Evolutionary conservation across 2,113 vertebrate species (phyloP).

Genomic region (Trochalopteron elliotii): DNA sequence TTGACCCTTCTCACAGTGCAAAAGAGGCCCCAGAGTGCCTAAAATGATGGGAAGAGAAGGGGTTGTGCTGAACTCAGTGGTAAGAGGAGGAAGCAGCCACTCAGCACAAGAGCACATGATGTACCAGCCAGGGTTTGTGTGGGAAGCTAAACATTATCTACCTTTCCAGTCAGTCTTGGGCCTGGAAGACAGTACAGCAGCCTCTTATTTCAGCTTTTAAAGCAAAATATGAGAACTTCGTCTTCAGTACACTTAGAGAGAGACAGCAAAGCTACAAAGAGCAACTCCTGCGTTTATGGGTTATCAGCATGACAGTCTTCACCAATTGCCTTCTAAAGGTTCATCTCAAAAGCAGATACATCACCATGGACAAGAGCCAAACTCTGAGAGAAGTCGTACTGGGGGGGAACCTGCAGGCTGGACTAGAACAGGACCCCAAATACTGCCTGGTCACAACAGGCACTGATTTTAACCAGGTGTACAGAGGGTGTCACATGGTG

Average conservation of each 20-base stretch:
- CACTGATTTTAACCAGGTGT: not conserved
- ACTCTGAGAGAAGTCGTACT: too few relatives aligned
- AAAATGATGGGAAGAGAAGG: not conserved
- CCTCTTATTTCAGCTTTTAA: not conserved
- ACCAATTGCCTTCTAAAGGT: not conserved
- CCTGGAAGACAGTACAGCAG: not conserved
- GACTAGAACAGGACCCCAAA: not conserved
- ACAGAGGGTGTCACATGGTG: not conserved
- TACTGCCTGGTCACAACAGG: not conserved
- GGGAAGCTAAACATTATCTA: not conserved
- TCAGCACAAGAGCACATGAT: rapidly evolving
- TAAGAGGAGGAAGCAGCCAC: not conserved
- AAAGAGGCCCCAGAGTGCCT: not conserved
- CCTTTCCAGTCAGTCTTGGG: not conserved
- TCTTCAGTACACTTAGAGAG: not conserved
- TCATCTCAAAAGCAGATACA: not conserved
- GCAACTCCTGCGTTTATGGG: not conserved
- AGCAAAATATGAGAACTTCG: not conserved
- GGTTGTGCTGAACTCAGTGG: not conserved
- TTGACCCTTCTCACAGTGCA: not conserved
- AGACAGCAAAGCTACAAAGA: not conserved
- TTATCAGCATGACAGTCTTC: not conserved
- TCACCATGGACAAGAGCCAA: rapidly evolving
- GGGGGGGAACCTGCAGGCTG: not conserved
- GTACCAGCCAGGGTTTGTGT: not conserved